These are phyloP conservation scores for Pentalonia nigronervosa DNA, from an alignment of 1,140 invertebrate species.

Conservation along the genomic window DNA sequence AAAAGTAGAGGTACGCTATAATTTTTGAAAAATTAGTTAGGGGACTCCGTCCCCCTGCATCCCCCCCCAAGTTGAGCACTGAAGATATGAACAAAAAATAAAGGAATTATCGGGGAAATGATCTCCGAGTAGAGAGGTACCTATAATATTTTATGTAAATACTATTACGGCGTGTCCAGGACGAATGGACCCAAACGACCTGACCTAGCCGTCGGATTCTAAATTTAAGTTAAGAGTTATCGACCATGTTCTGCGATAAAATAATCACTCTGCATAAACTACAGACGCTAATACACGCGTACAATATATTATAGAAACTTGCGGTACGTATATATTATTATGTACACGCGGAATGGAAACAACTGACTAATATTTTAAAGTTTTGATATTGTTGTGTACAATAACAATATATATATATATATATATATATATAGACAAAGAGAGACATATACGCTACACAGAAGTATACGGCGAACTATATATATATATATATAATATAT, in stretches of 20 bases:
- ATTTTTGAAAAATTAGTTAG: too few species aligned
- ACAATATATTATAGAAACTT: background rate
- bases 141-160: background rate
- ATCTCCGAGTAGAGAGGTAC: background rate
- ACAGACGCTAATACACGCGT: background rate
- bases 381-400: constrained; percentile 4
- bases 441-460: background rate
- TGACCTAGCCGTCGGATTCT: background rate
- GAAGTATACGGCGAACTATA: background rate
- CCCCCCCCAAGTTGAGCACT: too few species aligned
- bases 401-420: background rate
- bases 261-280: background rate
- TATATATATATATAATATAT: background rate
- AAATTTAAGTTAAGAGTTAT: background rate
- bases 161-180: background rate
- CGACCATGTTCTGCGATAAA: background rate
- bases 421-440: too few species aligned
- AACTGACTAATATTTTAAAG: constrained; percentile 6
- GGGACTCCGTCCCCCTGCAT: too few species aligned
- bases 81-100: too few species aligned
- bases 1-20: too few species aligned
- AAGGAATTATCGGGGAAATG: background rate
- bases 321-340: background rate
- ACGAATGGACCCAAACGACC: background rate
- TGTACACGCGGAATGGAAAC: background rate